Evolutionary conservation across 2,888 invertebrate genomes (phyloP).

Genomic region (Platynereis dumerilii): DNA sequence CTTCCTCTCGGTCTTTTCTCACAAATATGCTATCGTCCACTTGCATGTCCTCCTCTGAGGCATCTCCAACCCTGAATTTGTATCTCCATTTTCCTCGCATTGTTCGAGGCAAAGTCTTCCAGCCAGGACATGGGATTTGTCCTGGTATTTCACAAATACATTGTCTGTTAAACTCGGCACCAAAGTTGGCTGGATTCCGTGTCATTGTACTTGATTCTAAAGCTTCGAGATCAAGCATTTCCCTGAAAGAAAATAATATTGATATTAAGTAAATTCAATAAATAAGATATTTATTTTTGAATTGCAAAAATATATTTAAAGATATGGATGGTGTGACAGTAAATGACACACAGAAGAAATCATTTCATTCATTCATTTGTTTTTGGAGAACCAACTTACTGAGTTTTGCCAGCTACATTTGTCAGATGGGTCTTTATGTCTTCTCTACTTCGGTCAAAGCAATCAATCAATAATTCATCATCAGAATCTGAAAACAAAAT

Average conservation of each 20-base stretch:
- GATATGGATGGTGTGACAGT: too few relatives aligned
- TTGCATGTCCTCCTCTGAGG: background rate
- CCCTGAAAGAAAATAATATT: conserved; percentile 39
- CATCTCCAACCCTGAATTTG: conserved; percentile 13
- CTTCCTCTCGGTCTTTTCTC: too few relatives aligned
- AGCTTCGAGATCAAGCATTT: conserved; percentile 48
- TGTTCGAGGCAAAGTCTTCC: conserved; percentile 78
- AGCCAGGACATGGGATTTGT: conserved; percentile 87
- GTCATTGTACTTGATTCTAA: conserved; percentile 73
- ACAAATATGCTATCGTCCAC: background rate
- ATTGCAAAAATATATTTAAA: too few relatives aligned
- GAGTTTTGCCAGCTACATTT: conserved; percentile 82
- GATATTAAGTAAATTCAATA: too few relatives aligned
- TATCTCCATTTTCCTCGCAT: conserved; percentile 78
- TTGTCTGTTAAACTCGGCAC: conserved; percentile 79
- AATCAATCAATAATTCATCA: conserved; percentile 84
- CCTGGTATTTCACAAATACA: conserved; percentile 94
- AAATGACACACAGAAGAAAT: too few relatives aligned
- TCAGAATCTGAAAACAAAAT: conserved; percentile 55
- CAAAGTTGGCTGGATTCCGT: conserved; percentile 93
- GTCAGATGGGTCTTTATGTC: conserved; percentile 84
- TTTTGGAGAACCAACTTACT: too few relatives aligned
- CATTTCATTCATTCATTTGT: background rate
- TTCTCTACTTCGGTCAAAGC: conserved; percentile 81
- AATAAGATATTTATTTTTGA: too few relatives aligned